Conservation (phyloP, 2,888 invertebrate genomes). For the Drosophila diplacantha region DNA sequence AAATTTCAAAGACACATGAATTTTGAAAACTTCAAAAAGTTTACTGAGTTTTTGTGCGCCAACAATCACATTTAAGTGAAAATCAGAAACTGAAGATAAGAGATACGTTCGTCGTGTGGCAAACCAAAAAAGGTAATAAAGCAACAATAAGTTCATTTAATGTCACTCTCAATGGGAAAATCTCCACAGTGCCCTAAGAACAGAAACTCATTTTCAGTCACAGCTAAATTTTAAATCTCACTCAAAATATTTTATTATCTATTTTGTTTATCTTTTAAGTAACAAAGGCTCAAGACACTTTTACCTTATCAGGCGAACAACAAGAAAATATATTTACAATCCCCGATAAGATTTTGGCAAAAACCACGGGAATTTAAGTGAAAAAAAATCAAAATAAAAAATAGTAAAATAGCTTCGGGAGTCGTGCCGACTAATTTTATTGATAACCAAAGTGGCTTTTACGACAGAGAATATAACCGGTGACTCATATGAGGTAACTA, state of each 20-base stretch:
- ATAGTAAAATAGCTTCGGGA: not conserved
- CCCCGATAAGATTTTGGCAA: conserved; percentile 18
- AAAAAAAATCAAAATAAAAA: not conserved
- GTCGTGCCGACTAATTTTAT: conserved; percentile 9
- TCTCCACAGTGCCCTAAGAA: too few relatives aligned
- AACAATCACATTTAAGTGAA: not conserved
- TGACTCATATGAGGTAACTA: conserved; percentile 8
- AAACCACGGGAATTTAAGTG: not conserved
- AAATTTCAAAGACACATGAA: conserved; percentile 21
- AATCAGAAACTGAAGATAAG: not conserved
- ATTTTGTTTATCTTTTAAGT: not conserved
- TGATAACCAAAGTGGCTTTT: conserved; percentile 17
- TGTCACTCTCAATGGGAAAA: not conserved
- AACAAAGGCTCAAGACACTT: not conserved
- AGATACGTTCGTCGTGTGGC: not conserved
- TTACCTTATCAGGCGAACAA: not conserved
- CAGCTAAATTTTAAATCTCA: not conserved
- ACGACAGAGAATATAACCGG: not conserved
- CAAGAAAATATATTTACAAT: conserved; percentile 4
- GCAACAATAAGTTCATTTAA: not conserved
- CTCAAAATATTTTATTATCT: not conserved
- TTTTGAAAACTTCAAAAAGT: conserved; percentile 7
- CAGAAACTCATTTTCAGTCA: not conserved
- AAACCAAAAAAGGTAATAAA: not conserved
- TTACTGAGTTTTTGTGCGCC: conserved; percentile 14